Evolutionary conservation across 2,113 vertebrate genomes (phyloP), one percentile per base, ranked within the genome.

Genomic region (Cynocephalus volans): DNA sequence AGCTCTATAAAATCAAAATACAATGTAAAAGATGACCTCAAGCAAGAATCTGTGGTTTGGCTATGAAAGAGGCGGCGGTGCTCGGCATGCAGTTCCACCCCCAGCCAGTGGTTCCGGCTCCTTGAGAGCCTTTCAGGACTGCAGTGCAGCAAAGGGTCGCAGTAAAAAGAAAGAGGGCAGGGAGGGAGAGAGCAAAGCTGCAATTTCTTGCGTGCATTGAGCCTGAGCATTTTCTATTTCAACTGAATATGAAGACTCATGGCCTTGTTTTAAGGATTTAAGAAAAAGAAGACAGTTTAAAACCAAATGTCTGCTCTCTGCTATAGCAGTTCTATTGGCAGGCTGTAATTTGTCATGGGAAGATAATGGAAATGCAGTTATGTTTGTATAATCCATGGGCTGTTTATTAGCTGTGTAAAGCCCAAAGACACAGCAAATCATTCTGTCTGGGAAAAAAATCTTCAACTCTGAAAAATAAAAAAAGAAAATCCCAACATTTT

Each of bases 171-270:
- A 79, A 83, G 67, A 14, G 62, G 82, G 45, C 0, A 13, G 72
- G 96, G 75, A 60, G 65, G 80, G 50, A 36, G n/a, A 28, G 48
- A 62, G 54, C 1, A 2, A 82, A 84, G 95, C 85, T 98, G 88
- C 91, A 79, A 95, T 98, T 97, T 96, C 95, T 97, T 69, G 72
- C 88, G 75, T 87, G 96, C 92, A 93, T 31, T 85, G 96, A 98
- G 96, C 96, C 96, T 95, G 96, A 98, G 93, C 93, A 86, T 97
- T 98, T 97, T 96, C 96, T 89, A 97, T 98, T 98, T 98, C 97
- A 85, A 79, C 31, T 70, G 88, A 95, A 86, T 95, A 96, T 95
- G 97, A 98, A 97, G 80, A 98, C 98, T 97, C 95, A 90, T 88
- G 87, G 83, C 82, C 93, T 97, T 98, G 62, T 98, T 98, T 97